Percentiles rank a stretch among this genome's conserved stretches.
Evolutionary conservation across 92 coral and sea anemone genomes (phyloP).

Genomic region (Scolanthus callimorphus): DNA sequence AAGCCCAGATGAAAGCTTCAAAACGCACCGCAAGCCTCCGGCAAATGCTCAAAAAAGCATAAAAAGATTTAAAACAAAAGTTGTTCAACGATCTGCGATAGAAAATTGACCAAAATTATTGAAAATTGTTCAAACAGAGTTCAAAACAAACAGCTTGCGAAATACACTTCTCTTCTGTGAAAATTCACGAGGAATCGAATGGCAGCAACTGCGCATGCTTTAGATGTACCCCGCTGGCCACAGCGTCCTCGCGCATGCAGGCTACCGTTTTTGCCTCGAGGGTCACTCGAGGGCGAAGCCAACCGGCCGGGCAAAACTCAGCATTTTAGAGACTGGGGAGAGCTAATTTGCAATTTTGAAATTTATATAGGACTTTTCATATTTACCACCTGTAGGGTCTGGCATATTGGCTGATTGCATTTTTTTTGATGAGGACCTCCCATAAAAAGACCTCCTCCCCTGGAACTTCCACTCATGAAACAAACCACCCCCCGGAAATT

Average conservation of each 20-base stretch:
- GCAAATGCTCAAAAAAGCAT: slow-evolving; percentile 2
- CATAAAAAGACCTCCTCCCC: too few relatives aligned
- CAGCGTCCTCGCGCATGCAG: slow-evolving; percentile 23
- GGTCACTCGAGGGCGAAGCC: neutral
- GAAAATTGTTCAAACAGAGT: neutral
- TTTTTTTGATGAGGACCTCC: too few relatives aligned
- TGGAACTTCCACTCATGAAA: too few relatives aligned
- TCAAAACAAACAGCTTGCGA: neutral
- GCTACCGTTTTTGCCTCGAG: neutral
- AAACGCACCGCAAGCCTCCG: slow-evolving; percentile 12
- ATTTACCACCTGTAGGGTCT: too few relatives aligned
- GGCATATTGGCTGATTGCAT: too few relatives aligned
- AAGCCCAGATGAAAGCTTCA: neutral
- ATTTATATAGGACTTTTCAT: slow-evolving; percentile 1
- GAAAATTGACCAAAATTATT: neutral
- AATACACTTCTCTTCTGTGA: neutral
- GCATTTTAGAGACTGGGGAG: neutral
- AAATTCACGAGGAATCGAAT: slow-evolving; percentile 8
- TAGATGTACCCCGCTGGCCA: slow-evolving; percentile 1
- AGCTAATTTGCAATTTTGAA: slow-evolving; percentile 2
- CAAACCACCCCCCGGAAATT: too few relatives aligned
- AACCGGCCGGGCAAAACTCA: neutral
- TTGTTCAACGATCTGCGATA: neutral
- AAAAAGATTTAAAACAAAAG: neutral
- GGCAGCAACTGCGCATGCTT: slow-evolving; percentile 26